Base-by-base conservation (phyloP, 2,113 vertebrate genomes). In the Catharus bicknelli region DNA sequence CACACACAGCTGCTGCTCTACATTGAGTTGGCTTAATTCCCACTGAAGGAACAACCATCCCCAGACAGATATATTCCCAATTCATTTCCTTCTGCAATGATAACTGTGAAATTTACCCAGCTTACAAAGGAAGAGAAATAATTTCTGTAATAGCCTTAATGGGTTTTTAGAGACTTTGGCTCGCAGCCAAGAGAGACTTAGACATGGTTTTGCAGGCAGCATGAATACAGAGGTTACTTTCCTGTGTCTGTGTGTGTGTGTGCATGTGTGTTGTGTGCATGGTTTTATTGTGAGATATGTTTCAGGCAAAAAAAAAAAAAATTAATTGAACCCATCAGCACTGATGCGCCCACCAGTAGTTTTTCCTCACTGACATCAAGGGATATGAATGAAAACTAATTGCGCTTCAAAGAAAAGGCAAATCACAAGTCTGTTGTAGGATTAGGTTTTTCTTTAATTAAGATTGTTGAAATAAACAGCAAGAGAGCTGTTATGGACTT, bases 111-210 rank as follows among this genome's bases (percentile, higher is more conserved):
- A 98, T 98, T 97, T 97, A 96, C 94, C 96, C 96, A 88, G 93
- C 96, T 97, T 97, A 97, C 97, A 98, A 98, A 98, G 96, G 95
- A 97, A 97, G 97, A 96, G 96, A 98, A 98, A 98, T 98, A 96
- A 98, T 98, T 98, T 98, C 97, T 97, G 97, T 98, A 98, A 98
- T 98, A 98, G 97, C 97, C 97, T 96, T 98, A 98, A 98, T 98
- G 97, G 97, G 97, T 98, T 98, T 97, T 98, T 97, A 98, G 97
- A 98, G 97, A 96, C 97, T 96, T 97, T 98, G 98, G 98, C 98
- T 90, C 94, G 88, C 88, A 96, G 97, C 98, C 98, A 98, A 97
- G 88, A 95, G 83, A 96, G 94, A 97, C 97, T 98, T 97, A 97
- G 94, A 96, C 94, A 84, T 68, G 91, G 97, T 59, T 93, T 95